Percentiles rank a stretch among this genome's conserved stretches.
Evolutionary conservation across 1,140 invertebrate species (phyloP).

Genomic region (Heliothis virescens): DNA sequence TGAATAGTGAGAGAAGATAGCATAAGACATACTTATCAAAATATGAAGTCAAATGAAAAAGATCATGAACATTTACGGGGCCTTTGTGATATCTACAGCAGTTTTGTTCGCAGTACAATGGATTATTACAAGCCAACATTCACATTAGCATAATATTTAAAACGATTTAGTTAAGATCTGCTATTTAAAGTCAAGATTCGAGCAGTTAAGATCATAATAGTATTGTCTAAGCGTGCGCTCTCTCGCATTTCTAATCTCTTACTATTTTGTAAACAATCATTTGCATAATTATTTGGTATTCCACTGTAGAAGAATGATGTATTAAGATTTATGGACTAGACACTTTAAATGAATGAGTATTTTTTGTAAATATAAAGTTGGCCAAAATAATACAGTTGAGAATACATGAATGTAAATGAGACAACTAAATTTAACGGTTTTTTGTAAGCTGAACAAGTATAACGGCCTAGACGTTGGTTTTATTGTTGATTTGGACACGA

Average conservation of each 20-base stretch:
- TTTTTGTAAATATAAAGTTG: conserved; percentile 1
- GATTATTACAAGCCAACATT: neutral
- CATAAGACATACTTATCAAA: too few relatives aligned
- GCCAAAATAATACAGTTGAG: neutral
- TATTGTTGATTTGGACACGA: too few relatives aligned
- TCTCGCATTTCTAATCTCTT: conserved; percentile 1
- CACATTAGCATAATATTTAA: neutral
- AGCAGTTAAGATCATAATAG: conserved; percentile 6
- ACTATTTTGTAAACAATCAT: conserved; percentile 39
- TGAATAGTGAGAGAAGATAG: too few relatives aligned
- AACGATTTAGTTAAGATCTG: neutral
- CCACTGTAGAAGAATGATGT: conserved; percentile 14
- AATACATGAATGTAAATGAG: conserved; percentile 1
- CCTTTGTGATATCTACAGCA: too few relatives aligned
- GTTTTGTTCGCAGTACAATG: too few relatives aligned
- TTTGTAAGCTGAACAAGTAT: too few relatives aligned
- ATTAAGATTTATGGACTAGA: neutral
- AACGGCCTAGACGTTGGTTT: too few relatives aligned
- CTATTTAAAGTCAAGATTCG: conserved; percentile 7
- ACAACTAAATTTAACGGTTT: too few relatives aligned
- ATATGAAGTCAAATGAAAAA: too few relatives aligned
- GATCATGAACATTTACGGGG: too few relatives aligned
- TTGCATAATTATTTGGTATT: conserved; percentile 30
- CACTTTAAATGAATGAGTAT: neutral
- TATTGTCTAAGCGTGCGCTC: conserved; percentile 12